phyloP scores from a whole-genome alignment of 2,888 invertebrate genomes.

The Podabrus alpinus region DNA sequence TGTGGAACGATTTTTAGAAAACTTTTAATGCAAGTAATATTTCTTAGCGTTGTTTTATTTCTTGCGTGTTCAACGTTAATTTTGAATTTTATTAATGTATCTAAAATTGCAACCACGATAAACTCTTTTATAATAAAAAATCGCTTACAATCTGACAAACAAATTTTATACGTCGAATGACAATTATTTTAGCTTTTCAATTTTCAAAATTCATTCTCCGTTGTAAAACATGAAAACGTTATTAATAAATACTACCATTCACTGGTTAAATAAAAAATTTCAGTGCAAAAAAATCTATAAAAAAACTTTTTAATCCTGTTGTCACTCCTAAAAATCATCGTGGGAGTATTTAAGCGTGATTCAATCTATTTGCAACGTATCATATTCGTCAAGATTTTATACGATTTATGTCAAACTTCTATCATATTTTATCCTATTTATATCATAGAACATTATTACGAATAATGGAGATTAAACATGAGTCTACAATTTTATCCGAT shows the following conservation, averaged over 20 bases:
- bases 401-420: not conserved
- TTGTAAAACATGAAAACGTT: not conserved
- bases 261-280: not conserved
- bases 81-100: not conserved
- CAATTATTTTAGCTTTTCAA: not conserved
- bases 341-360: not conserved
- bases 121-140: not conserved
- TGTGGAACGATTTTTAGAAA: not conserved
- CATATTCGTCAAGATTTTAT: not conserved
- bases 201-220: not conserved
- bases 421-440: not conserved
- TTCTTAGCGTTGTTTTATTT: not conserved
- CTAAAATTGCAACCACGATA: not conserved
- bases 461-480: not conserved
- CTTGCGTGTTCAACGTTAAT: not conserved
- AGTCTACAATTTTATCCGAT: not conserved
- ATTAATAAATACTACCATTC: not conserved
- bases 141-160: not conserved
- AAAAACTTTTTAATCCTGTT: not conserved
- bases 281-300: not conserved
- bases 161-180: not conserved
- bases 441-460: not conserved
- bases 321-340: not conserved
- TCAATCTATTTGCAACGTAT: not conserved
- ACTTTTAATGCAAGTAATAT: not conserved